Evolutionary conservation across 1,140 invertebrate genomes (phyloP), one percentile per base, ranked within the genome.

Genomic region (Aphelenchoides fujianensis): DNA sequence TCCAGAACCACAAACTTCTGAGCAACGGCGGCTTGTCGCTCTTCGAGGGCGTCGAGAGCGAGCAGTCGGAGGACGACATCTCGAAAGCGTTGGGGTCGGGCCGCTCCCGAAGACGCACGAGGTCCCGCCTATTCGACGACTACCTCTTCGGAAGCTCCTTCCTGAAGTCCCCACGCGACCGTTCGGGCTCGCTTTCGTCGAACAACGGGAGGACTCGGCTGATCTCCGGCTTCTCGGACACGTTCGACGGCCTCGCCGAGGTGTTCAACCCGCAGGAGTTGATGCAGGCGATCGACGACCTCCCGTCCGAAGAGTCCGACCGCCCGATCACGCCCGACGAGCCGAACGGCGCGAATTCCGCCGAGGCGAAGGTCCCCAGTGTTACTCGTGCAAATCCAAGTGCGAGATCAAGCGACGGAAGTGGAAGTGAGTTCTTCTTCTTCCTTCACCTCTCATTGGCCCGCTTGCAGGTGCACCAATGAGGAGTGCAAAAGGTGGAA

Each of bases 181-280:
- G 75, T 28, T 64, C 36, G 32, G 32, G 75, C 48, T 68, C 73
- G 12, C 9, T 74, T 27, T 62, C 70, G n/a, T 70, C 68, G 36
- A 72, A 31, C 7, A 63, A 37, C 12, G 61, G 74, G 12, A 52
- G 72, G 31, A 68, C 2, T 9, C 37, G n/a, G 31, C 59, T 68
- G 9, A 74, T 41, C 23, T 61, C n/a, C 32, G 68, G 75, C 27
- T 48, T 78, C 2, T 74, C 70, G 30, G n/a, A 76, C 32, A 41
- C 70, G 19, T 77, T 78, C 71, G 76, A 72, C 37, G 73, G 72
- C 31, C n/a, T 74, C 3, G 27, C 63, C 9, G 74, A 74, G 36
- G 37, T 76, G 19, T 77, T 74, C 31, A 77, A 74, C 72, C 75
- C 74, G 9, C 19, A 70, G 19, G 74, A 71, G 28, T 77, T 74